Percentiles rank a stretch among this genome's conserved stretches.
Conservation (phyloP, 2,888 invertebrate species). For the Drosophila pegasa region DNA sequence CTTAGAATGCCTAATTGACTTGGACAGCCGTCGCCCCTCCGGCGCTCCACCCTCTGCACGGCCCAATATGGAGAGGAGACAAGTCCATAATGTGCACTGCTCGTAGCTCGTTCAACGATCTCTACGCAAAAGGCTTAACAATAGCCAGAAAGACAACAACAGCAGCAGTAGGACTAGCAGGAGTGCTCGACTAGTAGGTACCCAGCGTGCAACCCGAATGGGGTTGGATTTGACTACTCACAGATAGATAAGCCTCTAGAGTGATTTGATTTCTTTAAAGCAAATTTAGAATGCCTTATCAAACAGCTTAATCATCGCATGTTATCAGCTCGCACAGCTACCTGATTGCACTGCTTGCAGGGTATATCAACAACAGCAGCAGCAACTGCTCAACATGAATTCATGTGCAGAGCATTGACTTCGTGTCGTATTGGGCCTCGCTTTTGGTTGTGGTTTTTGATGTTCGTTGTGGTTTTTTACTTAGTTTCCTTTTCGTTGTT, state of each 20-base stretch:
- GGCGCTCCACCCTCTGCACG: neutral
- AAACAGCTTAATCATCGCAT: neutral
- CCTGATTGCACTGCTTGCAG: neutral
- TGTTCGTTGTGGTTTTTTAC: conserved; percentile 39
- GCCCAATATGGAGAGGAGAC: conserved; percentile 28
- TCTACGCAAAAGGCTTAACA: conserved; percentile 73
- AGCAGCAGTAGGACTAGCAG: conserved; percentile 21
- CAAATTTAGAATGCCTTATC: neutral
- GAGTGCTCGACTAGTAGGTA: neutral
- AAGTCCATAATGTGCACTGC: conserved; percentile 47
- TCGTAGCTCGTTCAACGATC: conserved; percentile 52
- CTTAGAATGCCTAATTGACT: conserved; percentile 78
- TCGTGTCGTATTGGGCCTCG: conserved; percentile 61
- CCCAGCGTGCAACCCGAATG: no score
- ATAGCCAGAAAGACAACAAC: conserved; percentile 54
- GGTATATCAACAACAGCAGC: conserved; percentile 30
- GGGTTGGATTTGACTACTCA: no score
- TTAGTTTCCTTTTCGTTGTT: conserved; percentile 33
- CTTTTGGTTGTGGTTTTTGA: conserved; percentile 52
- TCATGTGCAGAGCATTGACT: conserved; percentile 74
- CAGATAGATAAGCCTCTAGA: neutral
- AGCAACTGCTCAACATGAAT: conserved; percentile 68
- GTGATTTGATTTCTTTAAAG: neutral
- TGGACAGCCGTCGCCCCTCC: conserved; percentile 32
- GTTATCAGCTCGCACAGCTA: neutral